Evolutionary conservation across 2,113 vertebrate species (phyloP), one percentile per base, ranked within the genome.

Genomic region (Sterrhoptilus dennistouni): DNA sequence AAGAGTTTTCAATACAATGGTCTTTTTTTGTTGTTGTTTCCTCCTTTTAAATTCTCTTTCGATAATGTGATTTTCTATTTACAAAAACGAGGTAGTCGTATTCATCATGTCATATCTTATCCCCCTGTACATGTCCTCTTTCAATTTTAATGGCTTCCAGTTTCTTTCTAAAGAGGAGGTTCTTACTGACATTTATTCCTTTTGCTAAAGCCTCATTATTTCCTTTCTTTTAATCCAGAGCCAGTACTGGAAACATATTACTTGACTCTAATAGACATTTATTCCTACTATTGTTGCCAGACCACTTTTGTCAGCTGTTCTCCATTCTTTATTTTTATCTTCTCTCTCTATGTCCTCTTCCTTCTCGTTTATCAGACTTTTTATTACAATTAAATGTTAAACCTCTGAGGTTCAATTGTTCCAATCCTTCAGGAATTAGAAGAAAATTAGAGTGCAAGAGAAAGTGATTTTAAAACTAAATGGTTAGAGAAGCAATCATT

Each of bases 231-330:
- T 53, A 81, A 71, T 68, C 16, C 12, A 84, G 38, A 90, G 13
- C 20, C 52, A 82, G 38, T 68, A 29, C 4, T 60, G 49, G 36
- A 89, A 91, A 89, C 0, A 0, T 64, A 68, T 49, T 17, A 86
- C 29, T 81, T 93, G 21, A 88, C 36, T 71, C 23, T 75, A 91
- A 85, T 47, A 72, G 40, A 91, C 83, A 93, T 79, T 84, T 94
- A 85, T 79, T 91, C 20, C 40, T 66, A 24, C 33, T 54, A 27
- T 38, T 84, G 23, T 85, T 85, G 44, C 24, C 49, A 82, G 42
- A 92, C 19, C 35, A 66, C 33, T 82, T 90, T 68, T 89, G 53
- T 80, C 71, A 80, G 12, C 35, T 63, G 9, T 85, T 82, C 18
- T 14, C 11, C 19, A 59, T 91, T 84, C 47, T 89, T 95, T 78